phyloP scores from a whole-genome alignment of 2,888 invertebrate species.

The Xylophagus ater region DNA sequence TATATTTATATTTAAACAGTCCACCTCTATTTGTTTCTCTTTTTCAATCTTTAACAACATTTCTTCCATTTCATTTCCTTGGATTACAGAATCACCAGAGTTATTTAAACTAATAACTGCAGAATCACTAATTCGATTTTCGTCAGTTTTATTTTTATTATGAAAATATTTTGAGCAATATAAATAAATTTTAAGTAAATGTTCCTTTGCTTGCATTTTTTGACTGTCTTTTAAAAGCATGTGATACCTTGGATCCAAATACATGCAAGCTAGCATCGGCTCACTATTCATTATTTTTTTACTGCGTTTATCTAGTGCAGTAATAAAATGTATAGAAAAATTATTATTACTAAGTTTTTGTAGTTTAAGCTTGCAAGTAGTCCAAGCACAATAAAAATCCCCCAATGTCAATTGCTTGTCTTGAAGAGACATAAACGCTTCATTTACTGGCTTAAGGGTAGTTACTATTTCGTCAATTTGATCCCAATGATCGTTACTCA shows the following conservation, averaged over 20 bases:
- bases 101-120: neutral
- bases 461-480: neutral
- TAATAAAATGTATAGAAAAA: slow-evolving; percentile 1
- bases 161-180: neutral
- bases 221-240: slow-evolving; percentile 2
- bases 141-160: neutral
- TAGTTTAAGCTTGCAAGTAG: neutral
- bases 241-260: slow-evolving; percentile 4
- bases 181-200: slow-evolving; percentile 4
- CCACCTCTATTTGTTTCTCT: no score
- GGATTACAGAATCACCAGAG: neutral
- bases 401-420: slow-evolving; percentile 2
- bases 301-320: neutral
- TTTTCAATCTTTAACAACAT: neutral
- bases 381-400: slow-evolving; percentile 2
- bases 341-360: neutral
- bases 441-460: neutral
- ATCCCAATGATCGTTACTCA: slow-evolving; percentile 1
- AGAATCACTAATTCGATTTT: neutral
- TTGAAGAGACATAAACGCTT: slow-evolving; percentile 2
- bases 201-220: slow-evolving; percentile 1
- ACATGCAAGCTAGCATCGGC: slow-evolving; percentile 5
- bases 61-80: neutral
- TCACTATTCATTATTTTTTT: slow-evolving; percentile 2
- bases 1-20: no score